A percentile compares a stretch with the other conserved stretches of the same genome.
Conservation (phyloP, 2,113 vertebrate species). For the Galeopterus variegatus region DNA sequence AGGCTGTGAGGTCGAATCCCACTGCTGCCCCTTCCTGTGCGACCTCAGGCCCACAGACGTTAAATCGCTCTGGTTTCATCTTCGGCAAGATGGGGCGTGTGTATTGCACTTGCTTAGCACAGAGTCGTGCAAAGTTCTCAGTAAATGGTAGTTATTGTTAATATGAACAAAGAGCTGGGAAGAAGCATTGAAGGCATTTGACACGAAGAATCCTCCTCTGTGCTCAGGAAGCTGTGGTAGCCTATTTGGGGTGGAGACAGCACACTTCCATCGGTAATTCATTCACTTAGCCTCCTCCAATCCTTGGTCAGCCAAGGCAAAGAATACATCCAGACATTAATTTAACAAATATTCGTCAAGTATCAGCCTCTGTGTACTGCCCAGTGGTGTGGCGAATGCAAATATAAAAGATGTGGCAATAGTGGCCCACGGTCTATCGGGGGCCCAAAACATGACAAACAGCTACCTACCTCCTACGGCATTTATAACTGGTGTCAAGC, state of each 20-base stretch:
- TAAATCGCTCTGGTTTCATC: neutral
- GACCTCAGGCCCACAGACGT: neutral
- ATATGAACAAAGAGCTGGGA: neutral
- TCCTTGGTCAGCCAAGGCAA: neutral
- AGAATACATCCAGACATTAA: conserved; percentile 14
- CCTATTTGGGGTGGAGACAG: neutral
- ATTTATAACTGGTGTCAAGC: neutral
- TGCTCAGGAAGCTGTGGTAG: neutral
- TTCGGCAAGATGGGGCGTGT: neutral
- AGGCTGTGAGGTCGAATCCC: neutral
- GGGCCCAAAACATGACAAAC: no score
- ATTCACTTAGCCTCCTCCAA: neutral
- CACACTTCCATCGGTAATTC: neutral
- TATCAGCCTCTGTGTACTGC: neutral
- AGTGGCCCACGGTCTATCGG: no score
- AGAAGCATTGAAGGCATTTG: neutral
- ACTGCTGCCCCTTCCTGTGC: neutral
- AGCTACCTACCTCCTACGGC: accelerated
- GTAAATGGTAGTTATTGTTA: neutral
- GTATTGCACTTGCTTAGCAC: neutral
- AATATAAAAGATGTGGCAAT: neutral
- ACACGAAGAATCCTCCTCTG: neutral
- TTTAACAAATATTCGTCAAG: neutral
- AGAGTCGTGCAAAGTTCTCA: neutral
- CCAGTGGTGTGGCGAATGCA: neutral